Percentiles rank a stretch among this genome's conserved stretches.
Conservation (phyloP, 2,888 invertebrate genomes). For the Rutpela maculata region DNA sequence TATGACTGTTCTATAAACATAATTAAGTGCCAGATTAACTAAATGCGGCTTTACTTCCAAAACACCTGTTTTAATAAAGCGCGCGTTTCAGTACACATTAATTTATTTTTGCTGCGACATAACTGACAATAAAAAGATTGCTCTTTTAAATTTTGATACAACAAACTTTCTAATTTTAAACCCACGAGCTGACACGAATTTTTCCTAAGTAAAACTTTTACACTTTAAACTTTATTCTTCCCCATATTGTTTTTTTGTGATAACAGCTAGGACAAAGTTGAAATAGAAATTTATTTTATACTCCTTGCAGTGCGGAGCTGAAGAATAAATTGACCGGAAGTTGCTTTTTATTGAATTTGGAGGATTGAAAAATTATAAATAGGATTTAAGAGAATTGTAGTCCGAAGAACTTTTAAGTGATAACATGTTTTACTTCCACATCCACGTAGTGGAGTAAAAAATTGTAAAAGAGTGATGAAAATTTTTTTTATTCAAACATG, state of each 20-base stretch:
- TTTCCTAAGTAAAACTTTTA: not conserved
- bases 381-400: no score
- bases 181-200: not conserved
- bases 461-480: no score
- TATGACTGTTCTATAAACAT: not conserved
- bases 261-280: not conserved
- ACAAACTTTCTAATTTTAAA: conserved; percentile 1
- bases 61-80: conserved; percentile 29
- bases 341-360: no score
- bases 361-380: no score
- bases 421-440: no score
- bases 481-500: no score
- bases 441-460: no score
- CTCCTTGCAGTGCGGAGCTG: no score
- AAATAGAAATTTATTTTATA: not conserved
- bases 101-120: conserved; percentile 20
- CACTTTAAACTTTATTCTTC: conserved; percentile 7
- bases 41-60: conserved; percentile 5
- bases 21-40: conserved; percentile 18
- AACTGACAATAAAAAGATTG: not conserved
- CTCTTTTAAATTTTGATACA: conserved; percentile 7
- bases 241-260: not conserved
- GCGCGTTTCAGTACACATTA: conserved; percentile 1
- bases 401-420: no score
- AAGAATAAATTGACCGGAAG: no score